Percentiles rank a stretch among this genome's conserved stretches.
Conservation (phyloP, 2,888 invertebrate genomes). For the Scaeva pyrastri region DNA sequence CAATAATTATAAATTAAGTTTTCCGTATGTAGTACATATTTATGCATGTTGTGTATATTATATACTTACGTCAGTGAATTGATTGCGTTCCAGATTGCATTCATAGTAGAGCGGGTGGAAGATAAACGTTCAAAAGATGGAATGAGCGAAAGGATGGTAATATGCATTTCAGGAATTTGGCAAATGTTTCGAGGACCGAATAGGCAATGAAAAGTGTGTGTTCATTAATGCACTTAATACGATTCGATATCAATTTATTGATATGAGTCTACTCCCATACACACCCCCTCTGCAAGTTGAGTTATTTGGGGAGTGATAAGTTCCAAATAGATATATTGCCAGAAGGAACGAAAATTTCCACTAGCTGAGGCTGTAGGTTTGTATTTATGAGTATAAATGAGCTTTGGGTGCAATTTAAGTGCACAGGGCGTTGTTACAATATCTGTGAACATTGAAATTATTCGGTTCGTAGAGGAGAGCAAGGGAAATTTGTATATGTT, state of each 20-base stretch:
- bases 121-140: slow-evolving; percentile 19
- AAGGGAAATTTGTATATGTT: slow-evolving; percentile 11
- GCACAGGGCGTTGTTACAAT: slow-evolving; percentile 70
- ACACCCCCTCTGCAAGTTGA: background rate
- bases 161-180: slow-evolving; percentile 48
- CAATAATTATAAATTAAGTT: slow-evolving; percentile 74
- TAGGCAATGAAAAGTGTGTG: slow-evolving; percentile 58
- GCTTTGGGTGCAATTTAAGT: slow-evolving; percentile 62
- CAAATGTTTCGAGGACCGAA: slow-evolving; percentile 38
- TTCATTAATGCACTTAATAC: slow-evolving; percentile 71
- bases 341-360: slow-evolving; percentile 6
- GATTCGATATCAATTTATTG: slow-evolving; percentile 71
- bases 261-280: slow-evolving; percentile 21
- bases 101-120: slow-evolving; percentile 7
- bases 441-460: slow-evolving; percentile 61
- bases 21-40: slow-evolving; percentile 15
- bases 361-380: slow-evolving; percentile 30
- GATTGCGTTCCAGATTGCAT: slow-evolving; percentile 25
- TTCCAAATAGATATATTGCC: background rate
- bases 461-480: slow-evolving; percentile 8
- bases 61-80: slow-evolving; percentile 46
- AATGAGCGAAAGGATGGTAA: slow-evolving; percentile 38
- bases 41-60: too few relatives aligned
- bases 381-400: slow-evolving; percentile 17
- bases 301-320: background rate